phyloP scores from a whole-genome alignment of 1,140 invertebrate species.

The Tenebrio molitor region DNA sequence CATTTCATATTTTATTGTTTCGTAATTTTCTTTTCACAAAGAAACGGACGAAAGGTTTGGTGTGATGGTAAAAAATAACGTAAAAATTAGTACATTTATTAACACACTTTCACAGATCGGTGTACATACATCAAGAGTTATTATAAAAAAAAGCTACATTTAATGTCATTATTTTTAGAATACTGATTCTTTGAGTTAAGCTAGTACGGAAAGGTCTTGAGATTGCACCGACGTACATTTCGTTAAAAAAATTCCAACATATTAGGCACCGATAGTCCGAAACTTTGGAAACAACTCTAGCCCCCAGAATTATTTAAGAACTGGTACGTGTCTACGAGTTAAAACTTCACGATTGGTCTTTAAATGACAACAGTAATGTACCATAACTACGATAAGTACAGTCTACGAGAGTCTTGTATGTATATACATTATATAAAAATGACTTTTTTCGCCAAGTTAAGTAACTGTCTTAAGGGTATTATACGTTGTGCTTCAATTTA shows the following conservation, averaged over 20 bases:
- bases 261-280: slow-evolving; percentile 15
- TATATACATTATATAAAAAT: slow-evolving; percentile 28
- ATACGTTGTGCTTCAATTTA: slow-evolving; percentile 41
- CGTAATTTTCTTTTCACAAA: too few species aligned
- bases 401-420: too few species aligned
- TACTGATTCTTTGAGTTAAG: slow-evolving; percentile 42
- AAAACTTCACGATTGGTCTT: too few species aligned
- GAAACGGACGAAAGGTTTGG: too few species aligned
- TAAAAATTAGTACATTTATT: slow-evolving; percentile 53
- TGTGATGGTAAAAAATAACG: too few species aligned
- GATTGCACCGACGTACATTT: slow-evolving; percentile 42
- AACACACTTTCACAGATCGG: slow-evolving; percentile 51
- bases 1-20: too few species aligned
- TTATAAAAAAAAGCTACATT: slow-evolving; percentile 55
- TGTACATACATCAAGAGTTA: slow-evolving; percentile 41
- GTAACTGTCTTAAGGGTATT: slow-evolving; percentile 21
- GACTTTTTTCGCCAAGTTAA: slow-evolving; percentile 15
- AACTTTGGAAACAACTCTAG: too few species aligned
- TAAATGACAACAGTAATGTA: too few species aligned
- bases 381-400: too few species aligned
- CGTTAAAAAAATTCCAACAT: slow-evolving; percentile 10
- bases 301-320: too few species aligned
- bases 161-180: slow-evolving; percentile 48
- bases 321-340: too few species aligned
- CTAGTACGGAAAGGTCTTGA: slow-evolving; percentile 11